These are phyloP conservation scores for Aphelinus atriplicis DNA, from an alignment of 1,140 invertebrate genomes.

Conservation along the genomic window DNA sequence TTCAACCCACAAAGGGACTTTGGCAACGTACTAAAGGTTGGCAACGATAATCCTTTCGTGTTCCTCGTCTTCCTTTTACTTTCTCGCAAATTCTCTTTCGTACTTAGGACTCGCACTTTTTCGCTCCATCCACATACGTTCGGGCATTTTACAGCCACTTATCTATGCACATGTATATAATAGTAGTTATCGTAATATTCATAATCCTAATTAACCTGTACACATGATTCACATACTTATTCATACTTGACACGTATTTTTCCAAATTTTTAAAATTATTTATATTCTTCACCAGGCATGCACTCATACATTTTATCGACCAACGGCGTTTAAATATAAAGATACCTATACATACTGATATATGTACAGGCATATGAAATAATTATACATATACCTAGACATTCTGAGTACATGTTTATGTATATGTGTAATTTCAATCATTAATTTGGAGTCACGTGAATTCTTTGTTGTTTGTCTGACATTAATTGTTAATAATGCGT, in stretches of 20 bases:
- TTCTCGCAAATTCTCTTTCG: slow-evolving; percentile 7
- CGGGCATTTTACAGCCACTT: slow-evolving; percentile 23
- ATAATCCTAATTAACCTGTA: slow-evolving; percentile 32
- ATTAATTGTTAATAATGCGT: slow-evolving; percentile 35
- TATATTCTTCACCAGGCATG: slow-evolving; percentile 30
- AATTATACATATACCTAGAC: slow-evolving; percentile 36
- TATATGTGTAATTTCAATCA: slow-evolving; percentile 36
- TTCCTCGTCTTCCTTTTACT: slow-evolving; percentile 33
- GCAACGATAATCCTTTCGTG: slow-evolving; percentile 52
- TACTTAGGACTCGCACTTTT: slow-evolving; percentile 7
- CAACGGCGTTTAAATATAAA: slow-evolving; percentile 31
- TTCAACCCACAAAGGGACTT: slow-evolving; percentile 54
- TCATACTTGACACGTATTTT: slow-evolving; percentile 30
- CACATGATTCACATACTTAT: slow-evolving; percentile 30
- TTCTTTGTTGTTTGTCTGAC: slow-evolving; percentile 35
- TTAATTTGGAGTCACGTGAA: slow-evolving; percentile 29
- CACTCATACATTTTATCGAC: slow-evolving; percentile 23
- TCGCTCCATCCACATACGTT: slow-evolving; percentile 22
- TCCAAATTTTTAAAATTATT: slow-evolving; percentile 10
- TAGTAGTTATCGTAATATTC: slow-evolving; percentile 23
- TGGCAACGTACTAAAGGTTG: slow-evolving; percentile 60
- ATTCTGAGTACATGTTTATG: slow-evolving; percentile 33
- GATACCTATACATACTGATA: slow-evolving; percentile 29
- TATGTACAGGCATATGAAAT: too few relatives aligned
- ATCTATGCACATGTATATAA: slow-evolving; percentile 33